Evolutionary conservation across 2,113 vertebrate species (phyloP).

Genomic region (Seriola aureovittata): DNA sequence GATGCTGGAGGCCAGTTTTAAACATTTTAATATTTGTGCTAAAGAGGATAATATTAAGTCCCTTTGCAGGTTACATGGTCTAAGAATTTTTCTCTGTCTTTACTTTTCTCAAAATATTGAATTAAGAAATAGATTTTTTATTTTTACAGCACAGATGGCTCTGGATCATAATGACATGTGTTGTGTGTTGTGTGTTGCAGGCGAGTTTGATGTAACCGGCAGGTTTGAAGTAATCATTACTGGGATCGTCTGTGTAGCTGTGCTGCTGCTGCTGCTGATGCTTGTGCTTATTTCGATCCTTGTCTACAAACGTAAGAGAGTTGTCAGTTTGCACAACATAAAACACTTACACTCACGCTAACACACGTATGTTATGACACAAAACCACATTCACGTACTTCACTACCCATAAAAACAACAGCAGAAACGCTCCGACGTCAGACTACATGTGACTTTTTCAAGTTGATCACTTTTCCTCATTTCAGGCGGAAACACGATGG

Average conservation of each 20-base stretch:
- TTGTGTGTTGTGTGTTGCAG: slow-evolving; percentile 11
- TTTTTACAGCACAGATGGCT: neutral
- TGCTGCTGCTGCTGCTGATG: slow-evolving; percentile 30
- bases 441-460: too few species aligned
- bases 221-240: rapidly evolving
- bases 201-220: rapidly evolving
- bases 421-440: neutral
- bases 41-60: too few species aligned
- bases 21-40: too few species aligned
- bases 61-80: too few species aligned
- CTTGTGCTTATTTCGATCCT: neutral
- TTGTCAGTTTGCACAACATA: neutral
- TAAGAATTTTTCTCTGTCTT: too few species aligned
- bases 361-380: too few species aligned
- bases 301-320: slow-evolving; percentile 46
- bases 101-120: too few species aligned
- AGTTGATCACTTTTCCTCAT: neutral
- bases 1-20: too few species aligned
- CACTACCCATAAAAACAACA: too few species aligned
- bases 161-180: neutral
- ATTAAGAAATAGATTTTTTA: too few species aligned
- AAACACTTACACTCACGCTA: neutral
- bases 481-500: too few species aligned
- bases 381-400: neutral
- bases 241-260: neutral